phyloP scores from a whole-genome alignment of 1,140 invertebrate species.

The Cydia fagiglandana region DNA sequence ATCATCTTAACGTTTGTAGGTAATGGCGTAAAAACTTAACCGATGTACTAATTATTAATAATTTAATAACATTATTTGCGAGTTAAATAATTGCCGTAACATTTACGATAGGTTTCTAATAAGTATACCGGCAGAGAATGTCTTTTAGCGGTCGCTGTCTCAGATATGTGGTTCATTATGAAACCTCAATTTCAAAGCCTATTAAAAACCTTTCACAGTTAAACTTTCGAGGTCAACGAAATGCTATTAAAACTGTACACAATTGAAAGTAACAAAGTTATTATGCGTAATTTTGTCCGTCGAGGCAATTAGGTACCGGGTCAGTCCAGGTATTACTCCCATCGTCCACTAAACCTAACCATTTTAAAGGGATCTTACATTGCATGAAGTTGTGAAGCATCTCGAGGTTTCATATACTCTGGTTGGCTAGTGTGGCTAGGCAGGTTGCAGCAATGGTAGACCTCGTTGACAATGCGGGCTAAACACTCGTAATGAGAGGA shows the following conservation, averaged over 20 bases:
- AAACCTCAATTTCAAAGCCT: neutral
- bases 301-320: conserved; percentile 24
- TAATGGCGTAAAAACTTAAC: too few species aligned
- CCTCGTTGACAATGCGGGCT: conserved; percentile 41
- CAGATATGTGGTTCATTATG: neutral
- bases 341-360: neutral
- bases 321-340: neutral
- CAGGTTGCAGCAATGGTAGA: neutral
- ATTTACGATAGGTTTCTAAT: neutral
- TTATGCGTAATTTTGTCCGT: conserved; percentile 24
- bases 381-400: neutral
- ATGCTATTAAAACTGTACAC: conserved; percentile 27
- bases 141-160: neutral
- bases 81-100: neutral
- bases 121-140: neutral
- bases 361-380: neutral
- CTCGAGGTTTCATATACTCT: conserved; percentile 12
- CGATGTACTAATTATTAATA: too few species aligned
- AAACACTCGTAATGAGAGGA: conserved; percentile 50
- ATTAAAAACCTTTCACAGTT: conserved; percentile 13
- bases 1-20: too few species aligned
- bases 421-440: conserved; percentile 26
- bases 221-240: conserved; percentile 24
- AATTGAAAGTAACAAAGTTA: conserved; percentile 31
- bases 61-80: too few species aligned